Conservation (phyloP, 2,888 invertebrate species). For the Nephrotoma flavescens region DNA sequence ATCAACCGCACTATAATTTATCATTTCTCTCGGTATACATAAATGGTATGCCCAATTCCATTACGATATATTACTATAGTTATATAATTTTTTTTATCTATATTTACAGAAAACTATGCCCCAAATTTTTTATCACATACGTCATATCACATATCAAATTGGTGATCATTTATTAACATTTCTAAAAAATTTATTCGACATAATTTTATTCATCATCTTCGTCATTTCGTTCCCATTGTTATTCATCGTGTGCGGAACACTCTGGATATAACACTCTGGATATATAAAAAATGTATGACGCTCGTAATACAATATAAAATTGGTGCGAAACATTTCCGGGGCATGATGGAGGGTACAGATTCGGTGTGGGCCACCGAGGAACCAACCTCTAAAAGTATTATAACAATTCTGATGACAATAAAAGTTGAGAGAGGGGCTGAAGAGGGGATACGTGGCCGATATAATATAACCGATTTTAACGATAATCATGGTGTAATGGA, state of each 20-base stretch:
- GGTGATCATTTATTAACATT: background rate
- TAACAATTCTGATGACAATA: conserved; percentile 35
- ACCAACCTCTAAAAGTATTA: conserved; percentile 31
- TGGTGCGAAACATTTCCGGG: conserved; percentile 9
- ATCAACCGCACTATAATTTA: background rate
- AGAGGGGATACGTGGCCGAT: background rate
- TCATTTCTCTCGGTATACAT: background rate
- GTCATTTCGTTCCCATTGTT: background rate
- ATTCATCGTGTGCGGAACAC: background rate
- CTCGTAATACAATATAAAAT: background rate
- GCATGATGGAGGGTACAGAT: conserved; percentile 37
- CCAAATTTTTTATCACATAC: background rate
- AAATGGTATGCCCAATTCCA: background rate
- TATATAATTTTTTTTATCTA: background rate
- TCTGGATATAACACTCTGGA: background rate
- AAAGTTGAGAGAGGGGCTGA: conserved; percentile 25
- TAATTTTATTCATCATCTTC: background rate
- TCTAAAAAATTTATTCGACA: background rate
- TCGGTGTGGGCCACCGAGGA: conserved; percentile 39
- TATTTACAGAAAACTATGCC: background rate
- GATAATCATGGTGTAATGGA: background rate
- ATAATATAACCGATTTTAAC: background rate
- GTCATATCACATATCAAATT: background rate
- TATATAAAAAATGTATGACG: background rate
- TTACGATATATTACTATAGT: background rate